Evolutionary conservation across 2,113 vertebrate species (phyloP), one percentile per base, ranked within the genome.

Genomic region (Plestiodon gilberti): DNA sequence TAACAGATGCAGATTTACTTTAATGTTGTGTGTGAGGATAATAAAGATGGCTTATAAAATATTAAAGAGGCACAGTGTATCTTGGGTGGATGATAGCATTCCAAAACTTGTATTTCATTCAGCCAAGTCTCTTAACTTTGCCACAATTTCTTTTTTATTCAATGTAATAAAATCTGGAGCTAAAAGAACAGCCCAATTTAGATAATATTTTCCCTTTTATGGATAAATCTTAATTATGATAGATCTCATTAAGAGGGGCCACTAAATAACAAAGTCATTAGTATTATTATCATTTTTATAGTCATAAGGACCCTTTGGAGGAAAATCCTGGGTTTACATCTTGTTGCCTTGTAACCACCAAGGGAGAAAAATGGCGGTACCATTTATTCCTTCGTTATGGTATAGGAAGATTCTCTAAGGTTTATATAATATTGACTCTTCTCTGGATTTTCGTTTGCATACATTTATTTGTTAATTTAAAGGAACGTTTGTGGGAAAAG

Each of bases 41-140:
- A 93, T 92, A 93, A 94, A 95, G 1, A 90, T 90, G 69, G 71
- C 57, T 92, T 90, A 84, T 81, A 93, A 95, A 93, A 91, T 83
- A 90, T 84, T 91, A 92, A 94, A 87, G 1, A 89, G 81, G 9
- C 89, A 52, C 20, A 79, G 18, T 80, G 65, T 78, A 87, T 87
- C 81, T 91, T 90, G 86, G 43, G 23, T 90, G 57, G 73, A 88
- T 59, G 88, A 91, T 91, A 90, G 82, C 13, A 89, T 67, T 9
- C 23, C 22, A 83, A 89, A 92, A 88, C 25, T 91, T 91, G n/a
- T 15, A 64, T 89, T 90, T 91, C 86, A 22, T 87, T 83, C 11
- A 1, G 13, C 9, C 23, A 86, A 85, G 13, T 83, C 82, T 87
- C 33, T 90, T 67, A 85, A 81, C 55, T 86, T 91, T 85, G 5